Evolutionary conservation across 2,113 vertebrate species (phyloP).

Genomic region (Neotoma lepida): DNA sequence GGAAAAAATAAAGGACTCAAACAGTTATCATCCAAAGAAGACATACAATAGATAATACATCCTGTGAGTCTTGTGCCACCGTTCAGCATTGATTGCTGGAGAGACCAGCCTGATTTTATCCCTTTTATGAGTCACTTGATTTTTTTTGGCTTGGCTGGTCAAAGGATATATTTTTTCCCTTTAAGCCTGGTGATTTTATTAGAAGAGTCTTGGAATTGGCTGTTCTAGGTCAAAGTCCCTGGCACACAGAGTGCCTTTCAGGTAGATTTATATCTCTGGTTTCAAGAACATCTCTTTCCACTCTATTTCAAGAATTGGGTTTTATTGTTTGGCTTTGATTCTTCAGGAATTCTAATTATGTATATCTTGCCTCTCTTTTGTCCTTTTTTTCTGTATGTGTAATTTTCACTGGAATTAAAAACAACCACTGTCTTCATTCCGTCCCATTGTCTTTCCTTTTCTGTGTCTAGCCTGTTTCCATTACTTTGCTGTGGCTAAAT

Average conservation of each 20-base stretch:
- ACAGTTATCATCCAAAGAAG: not conserved
- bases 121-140: not conserved
- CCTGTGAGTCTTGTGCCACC: not conserved
- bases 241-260: not conserved
- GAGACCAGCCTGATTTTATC: not conserved
- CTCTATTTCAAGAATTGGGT: slow-evolving; percentile 30
- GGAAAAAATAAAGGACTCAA: not conserved
- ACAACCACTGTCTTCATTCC: not conserved
- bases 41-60: not conserved
- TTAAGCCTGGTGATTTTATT: slow-evolving; percentile 44
- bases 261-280: not conserved
- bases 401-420: slow-evolving; percentile 23
- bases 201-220: not conserved
- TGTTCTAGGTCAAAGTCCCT: not conserved
- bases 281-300: slow-evolving; percentile 11
- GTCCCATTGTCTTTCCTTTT: not conserved
- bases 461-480: not conserved
- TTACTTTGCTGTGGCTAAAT: not conserved
- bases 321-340: slow-evolving; percentile 37
- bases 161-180: not conserved
- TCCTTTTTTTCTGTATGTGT: not conserved
- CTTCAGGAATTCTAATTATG: slow-evolving; percentile 15
- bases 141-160: not conserved
- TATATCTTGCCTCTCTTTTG: slow-evolving; percentile 10
- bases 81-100: not conserved